Conservation (phyloP, 2,888 invertebrate species). For the Latrodectus elegans region DNA sequence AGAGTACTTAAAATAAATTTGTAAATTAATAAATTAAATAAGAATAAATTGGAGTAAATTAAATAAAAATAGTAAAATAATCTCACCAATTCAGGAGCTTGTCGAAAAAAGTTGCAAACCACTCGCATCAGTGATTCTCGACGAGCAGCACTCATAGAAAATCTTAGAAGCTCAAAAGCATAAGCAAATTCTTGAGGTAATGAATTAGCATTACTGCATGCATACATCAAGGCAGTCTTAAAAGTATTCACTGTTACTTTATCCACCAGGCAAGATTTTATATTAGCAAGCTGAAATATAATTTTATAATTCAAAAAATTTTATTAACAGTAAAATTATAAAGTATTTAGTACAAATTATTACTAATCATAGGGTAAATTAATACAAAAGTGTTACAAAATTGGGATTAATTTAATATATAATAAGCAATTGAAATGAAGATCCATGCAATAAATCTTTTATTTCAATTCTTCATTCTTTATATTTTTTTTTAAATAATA, state of each 20-base stretch:
- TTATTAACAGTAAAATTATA: no score
- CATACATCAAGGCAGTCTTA: slow-evolving; percentile 21
- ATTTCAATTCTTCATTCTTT: no score
- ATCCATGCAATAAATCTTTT: no score
- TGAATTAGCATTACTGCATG: slow-evolving; percentile 22
- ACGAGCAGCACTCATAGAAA: slow-evolving; percentile 9
- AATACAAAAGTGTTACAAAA: no score
- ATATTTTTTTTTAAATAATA: no score
- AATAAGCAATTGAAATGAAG: no score
- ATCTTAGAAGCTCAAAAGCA: slow-evolving; percentile 22
- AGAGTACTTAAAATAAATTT: no score
- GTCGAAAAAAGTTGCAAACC: slow-evolving; percentile 19
- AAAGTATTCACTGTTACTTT: slow-evolving; percentile 32
- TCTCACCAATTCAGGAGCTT: slow-evolving; percentile 42
- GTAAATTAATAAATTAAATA: no score
- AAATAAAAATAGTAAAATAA: background rate
- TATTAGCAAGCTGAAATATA: slow-evolving; percentile 21
- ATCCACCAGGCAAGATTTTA: slow-evolving; percentile 12
- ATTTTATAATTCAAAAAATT: background rate
- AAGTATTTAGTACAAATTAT: no score
- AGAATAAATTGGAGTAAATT: no score
- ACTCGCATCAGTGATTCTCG: slow-evolving; percentile 2
- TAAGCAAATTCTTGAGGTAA: slow-evolving; percentile 20
- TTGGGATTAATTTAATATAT: no score
- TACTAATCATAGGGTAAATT: no score